Base-by-base conservation (phyloP, 2,797 vertebrate genomes). In the Sebastes trivittatus region DNA sequence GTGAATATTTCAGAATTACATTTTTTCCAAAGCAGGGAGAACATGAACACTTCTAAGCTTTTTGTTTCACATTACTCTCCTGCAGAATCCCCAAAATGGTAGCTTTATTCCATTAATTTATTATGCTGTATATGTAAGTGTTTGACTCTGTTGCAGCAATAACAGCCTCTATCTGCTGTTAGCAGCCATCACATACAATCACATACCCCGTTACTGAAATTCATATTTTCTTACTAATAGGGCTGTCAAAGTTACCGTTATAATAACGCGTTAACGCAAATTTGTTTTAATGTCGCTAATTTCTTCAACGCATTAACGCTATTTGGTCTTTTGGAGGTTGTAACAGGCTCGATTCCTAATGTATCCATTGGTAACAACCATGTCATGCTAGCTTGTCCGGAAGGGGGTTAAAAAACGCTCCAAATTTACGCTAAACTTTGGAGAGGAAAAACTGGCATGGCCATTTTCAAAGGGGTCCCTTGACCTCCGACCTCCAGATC, bases 361-460 rank as follows among this genome's bases (percentile, higher is more conserved):
- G 46, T 1, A 49, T 49, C 46, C 8, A 49, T 49, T n/a, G 46
- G 46, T 20, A 0, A 4, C 46, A 20, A 49, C 18, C 46, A 49
- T 20, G 42, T 20, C 42, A 4, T 49, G 7, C 16, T 49, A 20
- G 42, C 42, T 49, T 49, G 16, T 20, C 1, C 1, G 0, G 3
- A 49, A 49, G 42, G 42, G 0, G 42, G 16, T 0, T 49, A 49
- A 49, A 46, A 0, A 1, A 46, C 42, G 16, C 42, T 46, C 16
- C 42, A 46, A 46, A 49, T 0, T 2, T 49, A 20, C 16, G 16
- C 16, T 49, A 49, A 20, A 49, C 0, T 49, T 49, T 20, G 7
- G 7, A 0, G 18, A 49, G 46, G 46, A 49, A 49, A 20, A 49
- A 49, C 46, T n/a, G 46, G 0, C 7, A n/a, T 49, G 46, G 46